phyloP scores from a whole-genome alignment of 1,140 invertebrate genomes.

The Intoshia linei region DNA sequence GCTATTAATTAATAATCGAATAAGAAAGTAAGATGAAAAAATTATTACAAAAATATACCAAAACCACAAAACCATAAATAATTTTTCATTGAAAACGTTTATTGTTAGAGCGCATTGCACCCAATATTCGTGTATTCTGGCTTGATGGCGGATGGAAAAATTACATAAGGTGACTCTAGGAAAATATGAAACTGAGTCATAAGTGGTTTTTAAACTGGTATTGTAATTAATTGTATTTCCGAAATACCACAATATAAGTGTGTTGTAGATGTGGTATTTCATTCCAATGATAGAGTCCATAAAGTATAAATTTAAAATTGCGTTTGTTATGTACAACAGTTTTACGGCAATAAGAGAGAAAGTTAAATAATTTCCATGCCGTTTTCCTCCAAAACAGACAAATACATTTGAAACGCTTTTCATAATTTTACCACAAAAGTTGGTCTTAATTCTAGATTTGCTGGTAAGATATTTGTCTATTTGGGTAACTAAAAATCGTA shows the following conservation, averaged over 20 bases:
- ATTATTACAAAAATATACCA: slow-evolving; percentile 26
- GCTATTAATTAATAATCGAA: slow-evolving; percentile 12
- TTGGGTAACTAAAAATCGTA: slow-evolving; percentile 19
- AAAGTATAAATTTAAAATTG: slow-evolving; percentile 26
- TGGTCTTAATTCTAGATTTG: slow-evolving; percentile 14
- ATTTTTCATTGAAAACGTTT: slow-evolving; percentile 28
- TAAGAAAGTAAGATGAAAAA: slow-evolving; percentile 19
- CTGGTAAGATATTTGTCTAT: slow-evolving; percentile 19
- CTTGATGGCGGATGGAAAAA: slow-evolving; percentile 26
- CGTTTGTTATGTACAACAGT: slow-evolving; percentile 25
- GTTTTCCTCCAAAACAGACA: slow-evolving; percentile 17
- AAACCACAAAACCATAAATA: slow-evolving; percentile 28
- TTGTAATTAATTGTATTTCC: slow-evolving; percentile 25
- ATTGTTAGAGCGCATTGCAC: slow-evolving; percentile 28
- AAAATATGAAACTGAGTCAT: slow-evolving; percentile 22
- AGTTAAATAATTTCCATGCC: slow-evolving; percentile 25
- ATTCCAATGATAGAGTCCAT: slow-evolving; percentile 25
- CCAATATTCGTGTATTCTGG: slow-evolving; percentile 24
- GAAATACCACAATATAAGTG: slow-evolving; percentile 11
- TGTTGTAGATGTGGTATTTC: slow-evolving; percentile 24
- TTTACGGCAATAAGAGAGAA: slow-evolving; percentile 25
- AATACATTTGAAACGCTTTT: slow-evolving; percentile 16
- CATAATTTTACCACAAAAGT: slow-evolving; percentile 14
- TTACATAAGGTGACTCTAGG: slow-evolving; percentile 27
- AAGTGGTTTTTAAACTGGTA: slow-evolving; percentile 21